Evolutionary conservation across 2,888 invertebrate species (phyloP).

Genomic region (Cyclophora albipunctata): DNA sequence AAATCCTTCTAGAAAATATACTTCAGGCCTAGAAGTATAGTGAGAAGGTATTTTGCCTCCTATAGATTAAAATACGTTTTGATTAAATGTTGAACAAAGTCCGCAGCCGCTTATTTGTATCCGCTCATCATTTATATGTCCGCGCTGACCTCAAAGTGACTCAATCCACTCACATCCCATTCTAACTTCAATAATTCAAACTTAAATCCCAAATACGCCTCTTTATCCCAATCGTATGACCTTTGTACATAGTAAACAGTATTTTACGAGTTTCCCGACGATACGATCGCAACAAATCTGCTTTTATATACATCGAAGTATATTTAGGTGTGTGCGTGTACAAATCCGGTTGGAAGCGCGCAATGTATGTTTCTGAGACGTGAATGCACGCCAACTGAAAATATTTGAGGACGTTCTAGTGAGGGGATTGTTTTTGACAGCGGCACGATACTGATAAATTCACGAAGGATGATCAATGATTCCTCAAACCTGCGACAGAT

Average conservation of each 20-base stretch:
- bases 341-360: slow-evolving; percentile 7
- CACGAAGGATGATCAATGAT: slow-evolving; percentile 14
- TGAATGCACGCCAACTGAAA: slow-evolving; percentile 2
- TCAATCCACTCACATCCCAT: not conserved
- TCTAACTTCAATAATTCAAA: slow-evolving; percentile 7
- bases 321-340: slow-evolving; percentile 8
- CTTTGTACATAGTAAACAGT: slow-evolving; percentile 26
- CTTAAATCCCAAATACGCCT: slow-evolving; percentile 23
- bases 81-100: too few species aligned
- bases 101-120: not conserved
- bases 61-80: too few species aligned
- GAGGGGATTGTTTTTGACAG: slow-evolving; percentile 23
- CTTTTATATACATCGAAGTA: slow-evolving; percentile 15
- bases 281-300: slow-evolving; percentile 1
- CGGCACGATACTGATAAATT: slow-evolving; percentile 13
- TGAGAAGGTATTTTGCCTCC: too few species aligned
- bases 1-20: too few species aligned
- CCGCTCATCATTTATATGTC: not conserved
- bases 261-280: slow-evolving; percentile 24
- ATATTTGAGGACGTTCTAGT: slow-evolving; percentile 9
- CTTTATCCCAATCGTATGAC: slow-evolving; percentile 24
- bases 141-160: not conserved
- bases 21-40: not conserved
- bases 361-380: slow-evolving; percentile 14
- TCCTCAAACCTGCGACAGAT: slow-evolving; percentile 7